Conservation (phyloP, 2,797 vertebrate genomes). For the Lemur catta region DNA sequence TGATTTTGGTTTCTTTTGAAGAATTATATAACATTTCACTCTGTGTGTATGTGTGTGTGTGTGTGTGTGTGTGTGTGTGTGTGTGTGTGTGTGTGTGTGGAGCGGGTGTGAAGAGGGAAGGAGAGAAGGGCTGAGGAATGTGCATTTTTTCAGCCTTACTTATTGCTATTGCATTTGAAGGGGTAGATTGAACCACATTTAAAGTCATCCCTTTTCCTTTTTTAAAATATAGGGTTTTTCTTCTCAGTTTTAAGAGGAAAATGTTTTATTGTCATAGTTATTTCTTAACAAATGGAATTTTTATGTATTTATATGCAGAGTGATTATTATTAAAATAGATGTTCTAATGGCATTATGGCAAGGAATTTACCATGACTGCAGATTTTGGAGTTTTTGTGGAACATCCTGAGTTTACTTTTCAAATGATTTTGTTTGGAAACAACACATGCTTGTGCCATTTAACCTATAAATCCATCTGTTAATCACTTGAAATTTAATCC, state of each 20-base stretch:
- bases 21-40: neutral
- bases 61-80: neutral
- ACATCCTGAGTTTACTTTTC: neutral
- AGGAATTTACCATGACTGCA: neutral
- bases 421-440: conserved; percentile 44
- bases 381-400: neutral
- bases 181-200: neutral
- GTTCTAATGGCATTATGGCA: neutral
- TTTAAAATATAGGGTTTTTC: neutral
- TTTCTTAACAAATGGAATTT: neutral
- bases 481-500: conserved; percentile 39
- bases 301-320: neutral
- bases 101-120: neutral
- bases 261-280: neutral
- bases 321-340: neutral
- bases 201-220: neutral
- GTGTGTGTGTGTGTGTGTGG: neutral
- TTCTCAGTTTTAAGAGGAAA: neutral
- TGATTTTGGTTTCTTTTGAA: neutral
- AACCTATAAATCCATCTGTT: conserved; percentile 42
- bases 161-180: neutral
- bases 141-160: neutral
- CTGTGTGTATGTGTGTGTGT: neutral
- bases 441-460: neutral
- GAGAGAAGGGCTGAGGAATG: neutral